Evolutionary conservation across 2,113 vertebrate genomes (phyloP), one percentile per base, ranked within the genome.

Genomic region (Corythaeola cristata): DNA sequence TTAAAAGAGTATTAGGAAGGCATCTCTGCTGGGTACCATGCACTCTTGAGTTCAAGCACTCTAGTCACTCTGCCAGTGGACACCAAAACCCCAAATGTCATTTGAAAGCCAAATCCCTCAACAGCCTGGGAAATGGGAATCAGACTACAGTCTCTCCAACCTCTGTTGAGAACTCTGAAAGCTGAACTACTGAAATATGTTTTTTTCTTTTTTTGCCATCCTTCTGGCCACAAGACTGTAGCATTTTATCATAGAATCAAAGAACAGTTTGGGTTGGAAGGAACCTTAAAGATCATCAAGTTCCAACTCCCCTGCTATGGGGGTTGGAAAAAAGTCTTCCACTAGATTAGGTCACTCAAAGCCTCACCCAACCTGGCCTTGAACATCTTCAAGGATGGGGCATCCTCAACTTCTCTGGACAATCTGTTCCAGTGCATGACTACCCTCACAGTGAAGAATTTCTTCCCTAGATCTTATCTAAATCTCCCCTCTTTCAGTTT

Each of bases 91-190:
- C 19, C 59, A 86, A 77, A 84, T 71, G 32, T 33, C 27, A 32
- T 33, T 21, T 47, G 32, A 82, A 52, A 37, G 44, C 20, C 52
- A 94, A 75, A 75, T 60, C 20, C 10, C n/a, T 72, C 26, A 28
- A 4, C 26, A 32, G 35, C 16, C 13, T 20, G 30, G 76, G 52
- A 91, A 89, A 85, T 4, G 16, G 9, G 37, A 75, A 35, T 58
- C 58, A 28, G 18, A 77, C 7, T 59, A 78, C 2, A 0, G 0
- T 6, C 5, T 50, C 16, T 41, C 37, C 12, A 75, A 8, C 0
- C 2, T 11, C n/a, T 62, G 5, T 37, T 84, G 44, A 74, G 12
- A 4, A 69, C 15, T 27, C n/a, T 47, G 37, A 81, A 20, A 86
- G 49, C 12, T 8, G 32, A 80, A 22, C 3, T 69, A 52, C 37